A percentile compares a stretch with the other conserved stretches of the same genome.
Conservation (phyloP, 2,888 invertebrate genomes). For the Pogonocherus hispidulus region DNA sequence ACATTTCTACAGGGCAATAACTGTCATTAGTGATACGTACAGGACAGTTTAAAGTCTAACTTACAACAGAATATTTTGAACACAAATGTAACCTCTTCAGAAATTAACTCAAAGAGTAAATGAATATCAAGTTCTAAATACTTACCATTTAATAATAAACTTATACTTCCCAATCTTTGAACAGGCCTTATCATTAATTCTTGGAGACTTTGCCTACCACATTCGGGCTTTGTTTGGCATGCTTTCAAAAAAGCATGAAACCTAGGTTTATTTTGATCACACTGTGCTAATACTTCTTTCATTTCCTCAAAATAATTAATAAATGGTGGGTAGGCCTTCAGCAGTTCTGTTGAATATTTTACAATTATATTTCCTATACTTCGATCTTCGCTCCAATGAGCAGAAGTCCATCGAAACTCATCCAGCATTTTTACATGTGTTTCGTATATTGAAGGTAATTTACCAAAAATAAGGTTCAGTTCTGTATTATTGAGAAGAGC, state of each 20-base stretch:
- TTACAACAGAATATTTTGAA: too few relatives aligned
- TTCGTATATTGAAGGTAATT: slow-evolving; percentile 94
- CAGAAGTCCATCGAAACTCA: slow-evolving; percentile 76
- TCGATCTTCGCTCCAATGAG: slow-evolving; percentile 88
- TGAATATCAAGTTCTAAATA: not conserved
- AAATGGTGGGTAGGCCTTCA: slow-evolving; percentile 97
- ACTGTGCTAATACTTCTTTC: slow-evolving; percentile 91
- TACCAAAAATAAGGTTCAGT: slow-evolving; percentile 95
- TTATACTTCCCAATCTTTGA: slow-evolving; percentile 96
- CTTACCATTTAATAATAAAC: slow-evolving; percentile 92
- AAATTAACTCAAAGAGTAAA: too few relatives aligned
- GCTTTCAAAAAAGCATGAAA: slow-evolving; percentile 99
- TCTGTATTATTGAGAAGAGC: slow-evolving; percentile 91
- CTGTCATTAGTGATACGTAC: too few relatives aligned
- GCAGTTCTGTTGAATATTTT: slow-evolving; percentile 87
- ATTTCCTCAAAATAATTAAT: slow-evolving; percentile 98
- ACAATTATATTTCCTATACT: slow-evolving; percentile 82
- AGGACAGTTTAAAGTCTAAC: too few relatives aligned
- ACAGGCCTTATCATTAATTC: slow-evolving; percentile 98
- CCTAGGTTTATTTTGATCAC: slow-evolving; percentile 93
- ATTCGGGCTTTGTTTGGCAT: slow-evolving; percentile 93
- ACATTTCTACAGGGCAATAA: too few relatives aligned
- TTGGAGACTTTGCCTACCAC: slow-evolving; percentile 94
- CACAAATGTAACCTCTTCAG: too few relatives aligned
- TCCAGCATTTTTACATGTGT: slow-evolving; percentile 87